Conservation (phyloP, 2,797 vertebrate genomes). For the Rhabdomys pumilio region DNA sequence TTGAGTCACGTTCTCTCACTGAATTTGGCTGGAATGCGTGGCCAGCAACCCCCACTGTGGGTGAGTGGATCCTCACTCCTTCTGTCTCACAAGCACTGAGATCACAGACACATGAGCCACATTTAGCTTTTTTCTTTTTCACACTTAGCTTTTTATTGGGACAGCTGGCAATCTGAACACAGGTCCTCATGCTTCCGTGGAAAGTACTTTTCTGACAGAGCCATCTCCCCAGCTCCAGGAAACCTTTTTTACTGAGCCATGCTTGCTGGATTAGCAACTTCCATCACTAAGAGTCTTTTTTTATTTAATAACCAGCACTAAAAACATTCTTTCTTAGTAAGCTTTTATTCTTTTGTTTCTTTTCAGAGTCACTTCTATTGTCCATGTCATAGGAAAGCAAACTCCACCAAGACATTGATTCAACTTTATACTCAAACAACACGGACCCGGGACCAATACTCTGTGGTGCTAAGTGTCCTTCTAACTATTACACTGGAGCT, state of each 20-base stretch:
- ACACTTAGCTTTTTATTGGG: neutral
- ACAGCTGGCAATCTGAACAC: neutral
- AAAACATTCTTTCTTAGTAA: slow-evolving; percentile 7
- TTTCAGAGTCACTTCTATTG: slow-evolving; percentile 26
- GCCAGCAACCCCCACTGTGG: neutral
- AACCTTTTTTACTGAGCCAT: neutral
- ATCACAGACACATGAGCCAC: neutral
- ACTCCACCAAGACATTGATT: slow-evolving; percentile 9
- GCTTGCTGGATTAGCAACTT: neutral
- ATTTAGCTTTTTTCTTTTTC: neutral
- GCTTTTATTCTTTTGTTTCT: slow-evolving; percentile 19
- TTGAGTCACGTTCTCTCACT: neutral
- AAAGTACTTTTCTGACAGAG: neutral
- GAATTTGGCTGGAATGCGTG: neutral
- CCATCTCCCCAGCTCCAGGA: neutral
- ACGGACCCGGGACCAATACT: slow-evolving; percentile 18
- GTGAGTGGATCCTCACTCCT: too few species aligned
- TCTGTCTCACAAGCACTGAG: neutral
- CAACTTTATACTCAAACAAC: slow-evolving; percentile 56
- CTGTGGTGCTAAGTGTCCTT: neutral
- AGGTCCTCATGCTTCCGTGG: neutral
- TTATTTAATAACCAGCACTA: neutral
- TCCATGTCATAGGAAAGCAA: neutral
- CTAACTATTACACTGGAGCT: slow-evolving; percentile 29
- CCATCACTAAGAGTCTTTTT: neutral